Evolutionary conservation across 2,113 vertebrate species (phyloP).

Genomic region (Macquaria ambigua): DNA sequence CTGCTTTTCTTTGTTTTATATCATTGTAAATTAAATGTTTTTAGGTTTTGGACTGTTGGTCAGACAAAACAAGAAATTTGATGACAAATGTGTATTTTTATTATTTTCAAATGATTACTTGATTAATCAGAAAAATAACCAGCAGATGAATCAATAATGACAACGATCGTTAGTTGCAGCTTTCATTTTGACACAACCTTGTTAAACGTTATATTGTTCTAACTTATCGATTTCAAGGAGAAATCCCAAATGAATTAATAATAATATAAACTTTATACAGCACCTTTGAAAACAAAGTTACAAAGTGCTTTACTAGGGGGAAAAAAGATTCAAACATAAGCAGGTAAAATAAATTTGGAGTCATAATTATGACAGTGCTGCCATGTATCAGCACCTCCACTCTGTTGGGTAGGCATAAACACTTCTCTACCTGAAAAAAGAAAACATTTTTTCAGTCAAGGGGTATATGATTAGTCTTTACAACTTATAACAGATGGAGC

Average conservation of each 20-base stretch:
- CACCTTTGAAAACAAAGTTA: neutral
- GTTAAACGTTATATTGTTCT: too few relatives aligned
- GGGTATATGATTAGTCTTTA: constrained; percentile 6
- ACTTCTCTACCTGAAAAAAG: neutral
- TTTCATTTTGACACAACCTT: neutral
- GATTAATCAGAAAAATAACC: neutral
- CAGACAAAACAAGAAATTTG: too few relatives aligned
- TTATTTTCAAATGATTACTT: neutral
- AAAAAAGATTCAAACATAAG: neutral
- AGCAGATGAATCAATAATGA: too few relatives aligned
- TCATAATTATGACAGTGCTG: neutral
- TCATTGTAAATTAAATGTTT: neutral
- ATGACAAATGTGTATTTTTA: too few relatives aligned
- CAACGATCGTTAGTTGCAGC: neutral
- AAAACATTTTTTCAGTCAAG: neutral
- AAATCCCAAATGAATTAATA: neutral
- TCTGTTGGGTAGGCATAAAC: neutral
- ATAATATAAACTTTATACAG: neutral
- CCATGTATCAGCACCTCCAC: neutral
- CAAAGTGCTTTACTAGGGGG: neutral
- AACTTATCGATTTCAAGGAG: too few relatives aligned
- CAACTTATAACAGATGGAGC: constrained; percentile 31
- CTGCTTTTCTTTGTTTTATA: neutral
- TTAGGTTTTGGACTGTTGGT: neutral
- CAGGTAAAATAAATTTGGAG: neutral